phyloP scores from a whole-genome alignment of 2,797 vertebrate species.

The Natrix natrix region DNA sequence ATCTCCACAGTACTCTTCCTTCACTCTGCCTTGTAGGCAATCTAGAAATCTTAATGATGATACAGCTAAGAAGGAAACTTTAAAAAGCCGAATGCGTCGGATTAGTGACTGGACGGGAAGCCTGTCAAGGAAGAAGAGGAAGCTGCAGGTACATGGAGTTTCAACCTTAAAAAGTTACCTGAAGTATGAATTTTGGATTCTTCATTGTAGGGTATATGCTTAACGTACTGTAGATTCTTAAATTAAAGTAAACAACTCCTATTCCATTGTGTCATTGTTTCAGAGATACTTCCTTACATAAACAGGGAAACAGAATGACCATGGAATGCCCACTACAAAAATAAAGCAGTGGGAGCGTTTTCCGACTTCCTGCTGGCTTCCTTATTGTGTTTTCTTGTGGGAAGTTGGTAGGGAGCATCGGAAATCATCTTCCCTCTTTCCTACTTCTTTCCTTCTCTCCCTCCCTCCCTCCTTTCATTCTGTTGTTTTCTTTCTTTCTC shows the following conservation, averaged over 20 bases:
- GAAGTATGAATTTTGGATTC: not conserved
- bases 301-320: not conserved
- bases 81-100: conserved; percentile 87
- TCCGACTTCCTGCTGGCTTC: not conserved
- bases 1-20: conserved; percentile 81
- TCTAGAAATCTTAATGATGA: conserved; percentile 75
- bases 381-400: not conserved
- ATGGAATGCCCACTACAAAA: not conserved
- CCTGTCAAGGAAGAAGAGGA: conserved; percentile 89
- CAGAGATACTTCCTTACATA: not conserved
- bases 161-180: not conserved
- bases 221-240: not conserved
- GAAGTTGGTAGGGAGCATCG: not conserved
- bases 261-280: not conserved
- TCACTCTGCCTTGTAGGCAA: conserved; percentile 88
- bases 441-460: not conserved
- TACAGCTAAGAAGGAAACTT: conserved; percentile 77
- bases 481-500: not conserved
- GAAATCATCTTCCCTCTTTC: not conserved
- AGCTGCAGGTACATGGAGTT: conserved; percentile 77
- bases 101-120: conserved; percentile 96
- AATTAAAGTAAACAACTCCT: not conserved
- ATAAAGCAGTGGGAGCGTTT: not conserved
- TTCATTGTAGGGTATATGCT: not conserved
- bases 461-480: not conserved